Percentiles rank a stretch among this genome's conserved stretches.
These are phyloP conservation scores for Drosophila limbata DNA, from an alignment of 2,888 invertebrate species.

Conservation along the genomic window DNA sequence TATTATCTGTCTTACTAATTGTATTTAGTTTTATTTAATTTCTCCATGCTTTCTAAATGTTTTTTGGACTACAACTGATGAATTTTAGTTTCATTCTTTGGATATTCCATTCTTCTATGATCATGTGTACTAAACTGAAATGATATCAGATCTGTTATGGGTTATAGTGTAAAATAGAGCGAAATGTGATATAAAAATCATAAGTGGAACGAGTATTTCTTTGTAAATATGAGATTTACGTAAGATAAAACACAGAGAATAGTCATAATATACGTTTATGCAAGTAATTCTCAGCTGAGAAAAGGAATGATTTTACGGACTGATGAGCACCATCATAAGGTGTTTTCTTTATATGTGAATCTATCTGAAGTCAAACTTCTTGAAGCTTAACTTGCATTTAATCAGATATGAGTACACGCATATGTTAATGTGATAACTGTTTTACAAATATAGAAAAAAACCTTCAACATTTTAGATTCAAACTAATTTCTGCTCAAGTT, in stretches of 20 bases:
- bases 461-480: neutral
- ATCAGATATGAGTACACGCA: conserved; percentile 8
- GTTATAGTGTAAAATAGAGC: conserved; percentile 4
- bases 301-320: conserved; percentile 22
- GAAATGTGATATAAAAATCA: conserved; percentile 17
- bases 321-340: conserved; percentile 13
- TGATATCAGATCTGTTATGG: neutral
- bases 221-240: neutral
- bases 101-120: neutral
- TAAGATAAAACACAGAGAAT: conserved; percentile 6
- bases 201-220: conserved; percentile 9
- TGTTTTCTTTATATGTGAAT: neutral
- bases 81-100: neutral
- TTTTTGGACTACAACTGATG: neutral
- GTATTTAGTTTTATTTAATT: too few species aligned
- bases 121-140: neutral
- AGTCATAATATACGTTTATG: conserved; percentile 13
- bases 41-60: neutral
- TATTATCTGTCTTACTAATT: neutral
- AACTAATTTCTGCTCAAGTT: neutral
- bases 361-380: conserved; percentile 2
- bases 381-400: conserved; percentile 10
- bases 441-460: neutral
- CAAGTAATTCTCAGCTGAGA: conserved; percentile 16
- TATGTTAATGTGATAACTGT: conserved; percentile 19